Evolutionary conservation across 2,888 invertebrate genomes (phyloP).

Genomic region (Philonicus albiceps): DNA sequence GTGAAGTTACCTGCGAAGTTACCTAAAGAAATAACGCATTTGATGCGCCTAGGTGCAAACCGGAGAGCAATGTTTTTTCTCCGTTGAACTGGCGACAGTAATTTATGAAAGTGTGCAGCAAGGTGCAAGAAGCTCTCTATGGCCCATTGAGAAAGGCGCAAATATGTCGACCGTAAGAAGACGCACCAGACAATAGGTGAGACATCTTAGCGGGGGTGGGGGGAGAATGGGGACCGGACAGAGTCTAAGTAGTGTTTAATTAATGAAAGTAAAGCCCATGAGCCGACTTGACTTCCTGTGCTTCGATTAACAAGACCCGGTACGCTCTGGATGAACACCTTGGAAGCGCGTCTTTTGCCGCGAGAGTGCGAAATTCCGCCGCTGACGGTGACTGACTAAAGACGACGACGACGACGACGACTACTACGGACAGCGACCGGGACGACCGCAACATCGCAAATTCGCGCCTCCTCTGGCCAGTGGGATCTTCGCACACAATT

Average conservation of each 20-base stretch:
- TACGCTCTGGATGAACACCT: constrained; percentile 18
- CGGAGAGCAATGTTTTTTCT: neutral
- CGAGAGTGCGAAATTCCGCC: constrained; percentile 27
- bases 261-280: constrained; percentile 50
- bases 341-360: neutral
- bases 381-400: neutral
- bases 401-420: neutral
- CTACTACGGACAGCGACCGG: too few relatives aligned
- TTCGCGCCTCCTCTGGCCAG: constrained; percentile 5
- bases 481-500: constrained; percentile 50
- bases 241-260: constrained; percentile 49
- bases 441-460: neutral
- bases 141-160: neutral
- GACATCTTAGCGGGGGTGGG: neutral
- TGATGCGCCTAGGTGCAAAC: constrained; percentile 40
- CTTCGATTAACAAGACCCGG: constrained; percentile 43
- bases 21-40: constrained; percentile 34
- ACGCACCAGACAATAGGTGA: neutral
- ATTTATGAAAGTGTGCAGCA: constrained; percentile 40
- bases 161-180: neutral
- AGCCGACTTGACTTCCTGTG: constrained; percentile 45
- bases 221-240: neutral
- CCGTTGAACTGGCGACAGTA: constrained; percentile 27
- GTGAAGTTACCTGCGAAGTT: neutral
- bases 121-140: constrained; percentile 28